A percentile compares a stretch with the other conserved stretches of the same genome.
Conservation (phyloP, 2,113 vertebrate species). For the Osmerus eperlanus region DNA sequence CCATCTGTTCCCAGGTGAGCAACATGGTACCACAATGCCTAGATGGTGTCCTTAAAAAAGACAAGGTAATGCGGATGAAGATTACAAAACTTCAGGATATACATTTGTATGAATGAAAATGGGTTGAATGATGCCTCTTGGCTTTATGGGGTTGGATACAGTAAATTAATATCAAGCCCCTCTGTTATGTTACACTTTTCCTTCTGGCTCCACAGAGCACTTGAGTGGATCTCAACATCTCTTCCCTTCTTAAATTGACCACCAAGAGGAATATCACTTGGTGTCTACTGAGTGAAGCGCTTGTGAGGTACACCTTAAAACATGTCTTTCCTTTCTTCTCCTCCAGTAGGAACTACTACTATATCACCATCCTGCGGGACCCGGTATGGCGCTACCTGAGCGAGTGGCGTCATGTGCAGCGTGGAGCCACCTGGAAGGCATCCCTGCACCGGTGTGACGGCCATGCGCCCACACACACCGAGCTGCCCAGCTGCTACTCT, state of each 20-base stretch:
- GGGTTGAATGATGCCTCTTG: background rate
- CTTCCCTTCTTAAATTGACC: background rate
- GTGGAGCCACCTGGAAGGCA: constrained; percentile 94
- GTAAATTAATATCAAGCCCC: background rate
- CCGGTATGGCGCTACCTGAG: constrained; percentile 94
- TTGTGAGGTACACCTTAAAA: too few relatives aligned
- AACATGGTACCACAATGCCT: background rate
- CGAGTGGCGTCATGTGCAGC: constrained; percentile 95
- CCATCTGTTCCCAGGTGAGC: constrained; percentile 80
- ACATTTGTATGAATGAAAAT: background rate
- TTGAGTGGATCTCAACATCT: background rate
- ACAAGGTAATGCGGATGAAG: background rate
- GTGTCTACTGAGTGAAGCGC: too few relatives aligned
- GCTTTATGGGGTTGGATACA: background rate
- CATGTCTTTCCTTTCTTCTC: background rate
- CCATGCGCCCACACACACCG: constrained; percentile 85
- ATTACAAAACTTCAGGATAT: background rate
- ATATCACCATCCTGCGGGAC: constrained; percentile 95
- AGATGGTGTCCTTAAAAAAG: background rate
- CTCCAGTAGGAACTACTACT: constrained; percentile 87
- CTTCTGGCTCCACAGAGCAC: background rate
- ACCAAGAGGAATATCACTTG: too few relatives aligned
- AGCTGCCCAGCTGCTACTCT: constrained; percentile 90
- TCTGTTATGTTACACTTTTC: background rate
- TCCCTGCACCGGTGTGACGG: constrained; percentile 93